A percentile compares a stretch with the other conserved stretches of the same genome.
Evolutionary conservation across 2,797 vertebrate genomes (phyloP).

Genomic region (Scarus forsteni): DNA sequence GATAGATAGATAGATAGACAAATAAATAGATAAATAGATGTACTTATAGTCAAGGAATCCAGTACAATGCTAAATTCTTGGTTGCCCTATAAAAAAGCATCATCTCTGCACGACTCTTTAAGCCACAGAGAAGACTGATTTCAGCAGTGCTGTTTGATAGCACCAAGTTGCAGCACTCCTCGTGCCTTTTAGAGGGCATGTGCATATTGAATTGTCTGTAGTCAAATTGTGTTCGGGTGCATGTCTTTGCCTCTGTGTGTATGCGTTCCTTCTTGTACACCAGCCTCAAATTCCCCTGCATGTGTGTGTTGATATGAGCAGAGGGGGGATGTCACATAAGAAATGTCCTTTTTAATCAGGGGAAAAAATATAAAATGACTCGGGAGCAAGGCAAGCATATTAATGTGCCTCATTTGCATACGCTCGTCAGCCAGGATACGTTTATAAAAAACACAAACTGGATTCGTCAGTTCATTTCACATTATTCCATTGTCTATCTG

Average conservation of each 20-base stretch:
- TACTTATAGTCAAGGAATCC: no score
- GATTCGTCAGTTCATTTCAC: conserved; percentile 88
- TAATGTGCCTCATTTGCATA: conserved; percentile 89
- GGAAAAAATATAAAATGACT: conserved; percentile 88
- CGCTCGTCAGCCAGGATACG: conserved; percentile 86
- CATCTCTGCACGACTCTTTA: no score
- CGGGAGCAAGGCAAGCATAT: conserved; percentile 87
- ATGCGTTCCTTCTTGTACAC: conserved; percentile 47
- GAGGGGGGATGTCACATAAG: conserved; percentile 85
- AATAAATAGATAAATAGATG: no score
- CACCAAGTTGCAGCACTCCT: conserved; percentile 61
- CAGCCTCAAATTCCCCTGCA: conserved; percentile 69
- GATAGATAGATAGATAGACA: no score
- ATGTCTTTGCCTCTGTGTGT: conserved; percentile 40
- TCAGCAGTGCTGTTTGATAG: conserved; percentile 71
- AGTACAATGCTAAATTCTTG: no score
- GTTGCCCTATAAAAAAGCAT: no score
- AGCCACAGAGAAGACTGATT: conserved; percentile 43
- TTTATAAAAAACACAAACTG: conserved; percentile 84
- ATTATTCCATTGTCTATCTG: conserved; percentile 89
- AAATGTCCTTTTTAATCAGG: conserved; percentile 89
- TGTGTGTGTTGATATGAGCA: conserved; percentile 77
- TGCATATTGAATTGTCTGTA: conserved; percentile 76
- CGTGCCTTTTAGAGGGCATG: conserved; percentile 78
- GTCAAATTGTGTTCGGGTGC: conserved; percentile 60